phyloP scores from a whole-genome alignment of 2,888 invertebrate genomes.

The Homarus gammarus region DNA sequence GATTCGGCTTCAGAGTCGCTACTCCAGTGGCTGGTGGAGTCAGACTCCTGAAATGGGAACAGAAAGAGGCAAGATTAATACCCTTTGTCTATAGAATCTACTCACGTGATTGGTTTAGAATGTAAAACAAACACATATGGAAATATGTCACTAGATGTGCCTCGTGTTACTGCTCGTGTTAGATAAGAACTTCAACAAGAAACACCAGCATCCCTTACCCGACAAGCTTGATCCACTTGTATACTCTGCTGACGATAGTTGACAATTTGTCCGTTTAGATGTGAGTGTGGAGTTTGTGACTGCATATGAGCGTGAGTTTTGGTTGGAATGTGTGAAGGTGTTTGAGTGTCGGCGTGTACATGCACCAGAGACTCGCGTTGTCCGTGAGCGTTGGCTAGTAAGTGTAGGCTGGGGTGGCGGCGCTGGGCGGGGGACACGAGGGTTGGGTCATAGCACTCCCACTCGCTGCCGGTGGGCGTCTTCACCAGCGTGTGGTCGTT shows the following conservation, averaged over 20 bases:
- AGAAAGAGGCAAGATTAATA: too few relatives aligned
- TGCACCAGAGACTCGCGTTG: background rate
- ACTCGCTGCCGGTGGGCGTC: background rate
- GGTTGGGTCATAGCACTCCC: slow-evolving; percentile 39
- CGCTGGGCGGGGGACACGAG: background rate
- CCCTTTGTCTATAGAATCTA: background rate
- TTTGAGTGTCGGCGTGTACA: background rate
- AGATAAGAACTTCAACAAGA: too few relatives aligned
- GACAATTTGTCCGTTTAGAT: background rate
- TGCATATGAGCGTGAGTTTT: background rate
- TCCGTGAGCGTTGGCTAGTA: background rate
- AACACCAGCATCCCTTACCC: background rate
- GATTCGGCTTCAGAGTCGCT: background rate
- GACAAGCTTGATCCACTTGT: background rate
- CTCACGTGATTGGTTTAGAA: background rate
- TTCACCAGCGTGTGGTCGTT: background rate
- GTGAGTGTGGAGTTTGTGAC: background rate
- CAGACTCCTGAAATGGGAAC: background rate
- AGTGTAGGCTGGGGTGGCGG: background rate
- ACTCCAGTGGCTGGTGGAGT: background rate
- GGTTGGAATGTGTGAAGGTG: background rate
- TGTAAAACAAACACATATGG: background rate
- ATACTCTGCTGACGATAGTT: background rate
- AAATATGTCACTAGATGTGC: too few relatives aligned
- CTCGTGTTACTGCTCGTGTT: too few relatives aligned